Percentiles rank a stretch among this genome's conserved stretches.
Conservation (phyloP, 2,888 invertebrate species). For the Ectemnius lituratus region DNA sequence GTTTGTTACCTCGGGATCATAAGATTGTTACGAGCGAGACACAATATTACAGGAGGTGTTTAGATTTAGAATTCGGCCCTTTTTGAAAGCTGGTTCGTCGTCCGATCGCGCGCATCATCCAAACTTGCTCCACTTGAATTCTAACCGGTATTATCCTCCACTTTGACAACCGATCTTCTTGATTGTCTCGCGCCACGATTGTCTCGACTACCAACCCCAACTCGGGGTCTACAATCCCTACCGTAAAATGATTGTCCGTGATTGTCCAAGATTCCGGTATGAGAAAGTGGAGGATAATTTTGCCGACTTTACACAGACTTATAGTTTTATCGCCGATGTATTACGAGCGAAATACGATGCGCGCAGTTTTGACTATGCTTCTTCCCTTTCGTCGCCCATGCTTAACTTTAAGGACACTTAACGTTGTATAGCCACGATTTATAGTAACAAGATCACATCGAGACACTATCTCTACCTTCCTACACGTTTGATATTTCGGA, state of each 20-base stretch:
- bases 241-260: constrained; percentile 48
- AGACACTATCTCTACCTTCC: constrained; percentile 1
- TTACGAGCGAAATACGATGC: background rate
- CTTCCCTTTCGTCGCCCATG: constrained; percentile 6
- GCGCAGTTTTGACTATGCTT: no score
- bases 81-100: no score
- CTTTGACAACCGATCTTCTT: no score
- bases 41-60: no score
- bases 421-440: constrained; percentile 67
- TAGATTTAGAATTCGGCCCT: no score
- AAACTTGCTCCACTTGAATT: no score
- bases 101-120: no score
- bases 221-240: background rate
- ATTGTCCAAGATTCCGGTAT: constrained; percentile 34
- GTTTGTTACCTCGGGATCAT: no score
- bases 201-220: background rate
- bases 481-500: background rate
- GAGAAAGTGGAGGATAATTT: background rate
- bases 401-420: constrained; percentile 77
- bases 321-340: background rate
- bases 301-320: background rate
- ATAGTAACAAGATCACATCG: constrained; percentile 28
- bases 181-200: background rate
- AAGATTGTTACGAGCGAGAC: no score
- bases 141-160: no score